phyloP scores from a whole-genome alignment of 2,113 vertebrate genomes.

The Mesitornis unicolor region DNA sequence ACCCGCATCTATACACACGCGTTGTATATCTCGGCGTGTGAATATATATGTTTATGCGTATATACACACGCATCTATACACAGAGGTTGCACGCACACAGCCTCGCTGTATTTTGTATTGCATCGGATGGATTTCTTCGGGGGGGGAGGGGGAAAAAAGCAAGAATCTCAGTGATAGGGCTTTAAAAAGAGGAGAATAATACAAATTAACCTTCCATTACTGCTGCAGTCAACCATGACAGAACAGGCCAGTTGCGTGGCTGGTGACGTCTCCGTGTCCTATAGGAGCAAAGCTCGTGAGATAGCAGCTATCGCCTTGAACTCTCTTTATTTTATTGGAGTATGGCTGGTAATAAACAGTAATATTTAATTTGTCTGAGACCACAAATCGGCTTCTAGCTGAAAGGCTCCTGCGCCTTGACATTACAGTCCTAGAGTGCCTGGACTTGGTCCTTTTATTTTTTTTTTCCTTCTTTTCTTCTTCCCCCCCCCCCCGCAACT shows the following conservation, averaged over 20 bases:
- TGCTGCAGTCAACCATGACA: conserved; percentile 69
- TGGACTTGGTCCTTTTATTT: not conserved
- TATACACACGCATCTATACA: fast-evolving
- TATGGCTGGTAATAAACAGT: conserved; percentile 79
- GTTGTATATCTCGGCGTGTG: not conserved
- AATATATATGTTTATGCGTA: not conserved
- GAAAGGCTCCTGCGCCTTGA: conserved; percentile 53
- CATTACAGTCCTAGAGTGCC: conserved; percentile 11
- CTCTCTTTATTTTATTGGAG: conserved; percentile 81
- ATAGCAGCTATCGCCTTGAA: conserved; percentile 72
- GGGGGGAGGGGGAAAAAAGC: fast-evolving
- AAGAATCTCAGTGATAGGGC: conserved; percentile 24
- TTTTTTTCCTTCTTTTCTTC: not conserved
- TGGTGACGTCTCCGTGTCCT: conserved; percentile 77
- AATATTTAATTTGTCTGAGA: conserved; percentile 80
- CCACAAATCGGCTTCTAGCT: conserved; percentile 68
- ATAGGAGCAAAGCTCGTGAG: conserved; percentile 81
- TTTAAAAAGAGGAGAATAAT: conserved; percentile 58
- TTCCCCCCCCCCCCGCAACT: not conserved
- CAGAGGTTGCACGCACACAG: fast-evolving
- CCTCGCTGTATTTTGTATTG: not conserved
- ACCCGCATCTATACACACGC: fast-evolving
- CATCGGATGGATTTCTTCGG: not conserved
- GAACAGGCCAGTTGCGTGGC: conserved; percentile 72
- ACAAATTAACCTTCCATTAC: conserved; percentile 66